Base-by-base conservation (phyloP, 2,113 vertebrate genomes). In the Lagopus muta region DNA sequence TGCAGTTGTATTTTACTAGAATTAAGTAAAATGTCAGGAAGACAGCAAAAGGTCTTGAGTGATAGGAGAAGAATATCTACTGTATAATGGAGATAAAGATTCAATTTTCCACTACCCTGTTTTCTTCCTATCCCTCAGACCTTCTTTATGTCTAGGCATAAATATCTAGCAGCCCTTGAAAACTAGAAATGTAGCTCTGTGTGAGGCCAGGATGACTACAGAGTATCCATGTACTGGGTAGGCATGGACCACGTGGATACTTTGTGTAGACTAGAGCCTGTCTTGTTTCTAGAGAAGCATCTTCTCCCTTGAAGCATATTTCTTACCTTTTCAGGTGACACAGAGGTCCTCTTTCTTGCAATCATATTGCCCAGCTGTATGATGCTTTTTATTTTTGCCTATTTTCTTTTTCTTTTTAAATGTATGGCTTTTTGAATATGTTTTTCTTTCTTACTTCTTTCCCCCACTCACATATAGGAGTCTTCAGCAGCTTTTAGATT, bases 401-500 rank as follows among this genome's bases (percentile, higher is more conserved):
- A 65, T 21, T 86, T 82, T 90, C 55, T 90, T 82, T 94, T 66
- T n/a, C 24, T n/a, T 45, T 14, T 57, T 80, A 40, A 30, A 48
- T n/a, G 11, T 20, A 57, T 81, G 52, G 9, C 25, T 47, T 74
- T 91, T 86, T n/a, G 42, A 83, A 9, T 60, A n/a, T 97, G 18
- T 86, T 77, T 18, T 58, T 78, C 48, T 89, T 58, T 11, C 54
- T 54, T 1, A 22, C 89, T 65, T 50, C n/a, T 97, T 77, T 87
- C 40, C 74, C 65, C 77, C 18, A 67, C 28, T 88, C 34, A 87
- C 8, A 78, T 60, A 32, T 82, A 99, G 99, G 98, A 99, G 99
- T 97, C 98, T 99, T 75, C 99, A 99, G 77, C 98, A 99, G 57
- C 98, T 99, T 94, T 82, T 99, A 76, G 99, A 99, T 97, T 99